Conservation (phyloP, 2,888 invertebrate genomes). For the Endomychus coccineus region DNA sequence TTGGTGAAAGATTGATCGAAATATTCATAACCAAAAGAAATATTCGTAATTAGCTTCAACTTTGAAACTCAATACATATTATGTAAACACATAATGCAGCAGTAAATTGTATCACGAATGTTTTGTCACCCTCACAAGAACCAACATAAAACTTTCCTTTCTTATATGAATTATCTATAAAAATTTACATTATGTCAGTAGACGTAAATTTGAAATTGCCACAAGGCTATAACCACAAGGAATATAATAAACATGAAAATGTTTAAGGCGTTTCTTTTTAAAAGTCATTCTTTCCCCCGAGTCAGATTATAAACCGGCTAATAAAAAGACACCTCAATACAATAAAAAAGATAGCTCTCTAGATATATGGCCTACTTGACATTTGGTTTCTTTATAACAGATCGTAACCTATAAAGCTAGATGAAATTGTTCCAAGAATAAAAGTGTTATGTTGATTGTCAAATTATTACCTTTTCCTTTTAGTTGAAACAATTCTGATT, state of each 20-base stretch:
- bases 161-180: slow-evolving; percentile 34
- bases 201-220: slow-evolving; percentile 36
- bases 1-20: too few species aligned
- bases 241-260: slow-evolving; percentile 38
- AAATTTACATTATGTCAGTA: slow-evolving; percentile 33
- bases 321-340: slow-evolving; percentile 37
- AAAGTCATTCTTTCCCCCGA: slow-evolving; percentile 35
- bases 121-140: too few species aligned
- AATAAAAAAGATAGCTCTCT: slow-evolving; percentile 35
- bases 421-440: slow-evolving; percentile 17
- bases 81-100: too few species aligned
- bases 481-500: too few species aligned
- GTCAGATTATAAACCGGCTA: slow-evolving; percentile 38
- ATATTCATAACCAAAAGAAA: too few species aligned
- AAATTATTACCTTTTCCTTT: slow-evolving; percentile 15
- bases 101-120: too few species aligned
- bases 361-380: slow-evolving; percentile 34
- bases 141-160: slow-evolving; percentile 1
- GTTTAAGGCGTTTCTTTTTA: slow-evolving; percentile 37
- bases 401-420: slow-evolving; percentile 16
- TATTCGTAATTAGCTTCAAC: too few species aligned
- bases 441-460: slow-evolving; percentile 15
- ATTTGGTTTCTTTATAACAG: slow-evolving; percentile 32
- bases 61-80: too few species aligned
- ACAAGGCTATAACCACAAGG: slow-evolving; percentile 31